These are phyloP conservation scores for Pogona vitticeps DNA, from an alignment of 2,113 vertebrate species.

Conservation along the genomic window DNA sequence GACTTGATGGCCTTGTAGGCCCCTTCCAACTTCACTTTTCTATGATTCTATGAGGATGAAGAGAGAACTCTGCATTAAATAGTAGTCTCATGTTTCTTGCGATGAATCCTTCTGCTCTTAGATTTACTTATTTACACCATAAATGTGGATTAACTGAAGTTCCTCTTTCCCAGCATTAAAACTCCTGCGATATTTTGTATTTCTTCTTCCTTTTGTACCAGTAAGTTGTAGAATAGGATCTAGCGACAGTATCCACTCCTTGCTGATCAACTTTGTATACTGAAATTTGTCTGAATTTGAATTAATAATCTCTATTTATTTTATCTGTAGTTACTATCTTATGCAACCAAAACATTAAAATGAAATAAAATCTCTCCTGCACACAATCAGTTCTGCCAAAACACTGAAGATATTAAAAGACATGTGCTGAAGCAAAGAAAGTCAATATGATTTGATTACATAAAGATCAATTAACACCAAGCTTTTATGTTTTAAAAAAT, in stretches of 20 bases:
- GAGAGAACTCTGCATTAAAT: background rate
- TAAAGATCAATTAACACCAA: conserved; percentile 10
- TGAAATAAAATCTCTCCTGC: background rate
- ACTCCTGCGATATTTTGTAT: background rate
- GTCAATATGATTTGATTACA: background rate
- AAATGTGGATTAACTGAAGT: background rate
- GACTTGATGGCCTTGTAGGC: too few relatives aligned
- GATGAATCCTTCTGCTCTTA: background rate
- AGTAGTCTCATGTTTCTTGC: too few relatives aligned
- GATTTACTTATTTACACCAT: background rate
- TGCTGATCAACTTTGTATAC: background rate
- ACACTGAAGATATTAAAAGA: conserved; percentile 6
- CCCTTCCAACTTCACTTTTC: too few relatives aligned
- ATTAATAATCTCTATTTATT: background rate
- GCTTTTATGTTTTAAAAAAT: background rate
- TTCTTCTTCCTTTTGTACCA: background rate
- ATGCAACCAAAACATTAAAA: background rate
- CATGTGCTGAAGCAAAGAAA: conserved; percentile 27
- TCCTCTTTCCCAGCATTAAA: background rate
- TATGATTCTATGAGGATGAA: too few relatives aligned
- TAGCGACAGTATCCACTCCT: background rate
- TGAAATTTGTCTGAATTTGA: background rate
- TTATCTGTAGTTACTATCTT: background rate
- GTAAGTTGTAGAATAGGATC: too few relatives aligned
- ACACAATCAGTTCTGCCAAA: background rate